Evolutionary conservation across 2,113 vertebrate species (phyloP).

Genomic region (Azemiops feae): DNA sequence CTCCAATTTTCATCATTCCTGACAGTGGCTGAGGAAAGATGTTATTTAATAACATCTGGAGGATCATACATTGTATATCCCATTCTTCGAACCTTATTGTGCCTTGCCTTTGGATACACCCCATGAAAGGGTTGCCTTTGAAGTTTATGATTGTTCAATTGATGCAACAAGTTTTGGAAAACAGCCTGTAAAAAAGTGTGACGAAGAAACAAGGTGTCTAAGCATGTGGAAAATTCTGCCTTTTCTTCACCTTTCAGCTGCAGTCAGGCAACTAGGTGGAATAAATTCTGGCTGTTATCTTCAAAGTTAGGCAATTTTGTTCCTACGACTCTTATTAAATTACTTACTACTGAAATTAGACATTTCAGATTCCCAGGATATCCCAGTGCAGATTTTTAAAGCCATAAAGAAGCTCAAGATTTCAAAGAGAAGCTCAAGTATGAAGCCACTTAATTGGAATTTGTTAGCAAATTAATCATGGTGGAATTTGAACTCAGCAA

Average conservation of each 20-base stretch:
- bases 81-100: neutral
- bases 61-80: neutral
- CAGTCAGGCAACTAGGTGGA: neutral
- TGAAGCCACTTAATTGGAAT: neutral
- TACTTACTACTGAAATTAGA: neutral
- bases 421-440: slow-evolving; percentile 1
- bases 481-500: neutral
- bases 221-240: neutral
- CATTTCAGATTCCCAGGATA: neutral
- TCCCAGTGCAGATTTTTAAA: neutral
- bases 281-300: neutral
- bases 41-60: neutral
- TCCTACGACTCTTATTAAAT: neutral
- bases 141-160: neutral
- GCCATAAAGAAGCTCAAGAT: neutral
- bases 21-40: neutral
- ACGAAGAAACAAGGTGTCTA: neutral
- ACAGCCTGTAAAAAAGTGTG: neutral
- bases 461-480: slow-evolving; percentile 5
- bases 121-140: neutral
- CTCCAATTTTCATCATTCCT: neutral
- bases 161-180: neutral
- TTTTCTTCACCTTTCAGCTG: neutral
- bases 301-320: neutral
- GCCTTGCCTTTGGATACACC: neutral